Evolutionary conservation across 2,797 vertebrate species (phyloP), one percentile per base, ranked within the genome.

Genomic region (Pteropus rufus): DNA sequence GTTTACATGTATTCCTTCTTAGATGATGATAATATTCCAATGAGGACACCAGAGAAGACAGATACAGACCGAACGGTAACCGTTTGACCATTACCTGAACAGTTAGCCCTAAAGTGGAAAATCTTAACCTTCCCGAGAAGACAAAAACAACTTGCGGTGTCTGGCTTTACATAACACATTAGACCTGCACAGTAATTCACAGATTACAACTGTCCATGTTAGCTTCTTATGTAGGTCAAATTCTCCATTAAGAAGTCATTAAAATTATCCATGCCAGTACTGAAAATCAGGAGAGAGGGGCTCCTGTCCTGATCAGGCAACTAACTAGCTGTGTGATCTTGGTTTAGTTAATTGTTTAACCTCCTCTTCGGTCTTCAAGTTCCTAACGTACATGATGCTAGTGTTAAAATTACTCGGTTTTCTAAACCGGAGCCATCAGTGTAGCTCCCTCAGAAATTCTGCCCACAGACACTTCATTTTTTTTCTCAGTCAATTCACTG

Each of bases 1-100:
- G 36, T 91, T 93, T 39, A 96, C 89, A 84, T 81, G 73, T 76
- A 44, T 87, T 64, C 93, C 29, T 75, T 95, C 86, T 96, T 29
- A 0, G 0, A 0, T 36, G 93, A 95, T 90, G 79, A 52, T 75
- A 83, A 96, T 72, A 8, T 10, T 58, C 60, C 4, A 0, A 97
- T 90, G 70, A 85, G 92, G 97, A 64, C 23, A 34, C 64, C 36
- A 15, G 52, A 49, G 60, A 85, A 95, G 77, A 84, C 0, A 73
- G 54, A 77, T 0, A 23, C 2, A 26, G 39, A 26, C 26, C 18
- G 64, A 76, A 46, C n/a, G 56, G 49, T 58, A 79, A 64, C 31
- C 9, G 4, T 73, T 87, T 60, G 1, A 52, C n/a, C 21, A 24
- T 54, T 34, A 54, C 1, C 3, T 31, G 31, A 88, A 39, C 46